Evolutionary conservation across 2,113 vertebrate genomes (phyloP).

Genomic region (Channa maculata): DNA sequence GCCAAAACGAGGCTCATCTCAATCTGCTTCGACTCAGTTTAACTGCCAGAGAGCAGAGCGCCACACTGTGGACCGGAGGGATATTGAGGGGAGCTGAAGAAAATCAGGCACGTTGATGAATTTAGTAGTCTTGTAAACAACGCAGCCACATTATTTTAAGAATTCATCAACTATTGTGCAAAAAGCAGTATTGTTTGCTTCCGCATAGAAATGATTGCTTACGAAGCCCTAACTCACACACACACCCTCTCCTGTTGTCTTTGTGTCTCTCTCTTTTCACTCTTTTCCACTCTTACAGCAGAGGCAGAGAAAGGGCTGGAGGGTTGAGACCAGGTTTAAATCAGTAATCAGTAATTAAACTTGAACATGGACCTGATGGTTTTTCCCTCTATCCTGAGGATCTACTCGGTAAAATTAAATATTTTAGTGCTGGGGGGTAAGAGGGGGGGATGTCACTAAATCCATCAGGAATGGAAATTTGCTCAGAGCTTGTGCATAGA

Average conservation of each 20-base stretch:
- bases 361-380: conserved; percentile 91
- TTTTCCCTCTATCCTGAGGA: conserved; percentile 89
- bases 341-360: conserved; percentile 99
- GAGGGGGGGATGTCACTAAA: conserved; percentile 90
- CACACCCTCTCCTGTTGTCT: conserved; percentile 1
- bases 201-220: not conserved
- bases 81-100: conserved; percentile 13
- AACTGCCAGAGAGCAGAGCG: conserved; percentile 60
- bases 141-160: conserved; percentile 1
- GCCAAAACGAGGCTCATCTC: conserved; percentile 63
- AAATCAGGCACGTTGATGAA: not conserved
- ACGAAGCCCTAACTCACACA: not conserved
- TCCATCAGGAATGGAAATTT: conserved; percentile 88
- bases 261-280: conserved; percentile 17
- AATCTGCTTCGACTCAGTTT: conserved; percentile 57
- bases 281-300: conserved; percentile 25
- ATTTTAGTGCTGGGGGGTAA: conserved; percentile 89
- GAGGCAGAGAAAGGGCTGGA: conserved; percentile 87
- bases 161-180: not conserved
- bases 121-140: conserved; percentile 2
- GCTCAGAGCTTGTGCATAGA: conserved; percentile 85
- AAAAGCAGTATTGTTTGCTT: not conserved
- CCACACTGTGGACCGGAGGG: conserved; percentile 84
- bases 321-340: conserved; percentile 90
- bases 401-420: conserved; percentile 89